Evolutionary conservation across 2,113 vertebrate species (phyloP).

Genomic region (Spermophilus dauricus): DNA sequence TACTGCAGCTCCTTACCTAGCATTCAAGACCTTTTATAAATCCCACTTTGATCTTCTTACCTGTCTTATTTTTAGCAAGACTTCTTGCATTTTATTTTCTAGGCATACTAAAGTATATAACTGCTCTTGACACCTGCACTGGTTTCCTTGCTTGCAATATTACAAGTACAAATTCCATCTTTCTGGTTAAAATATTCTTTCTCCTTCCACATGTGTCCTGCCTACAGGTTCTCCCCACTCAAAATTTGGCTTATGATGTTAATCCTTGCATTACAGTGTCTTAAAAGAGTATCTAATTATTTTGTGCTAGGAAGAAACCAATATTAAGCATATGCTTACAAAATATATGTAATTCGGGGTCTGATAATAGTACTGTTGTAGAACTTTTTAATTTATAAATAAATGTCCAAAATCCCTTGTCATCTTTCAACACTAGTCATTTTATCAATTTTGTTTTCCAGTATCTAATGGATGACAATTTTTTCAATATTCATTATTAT

Average conservation of each 20-base stretch:
- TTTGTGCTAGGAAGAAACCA: background rate
- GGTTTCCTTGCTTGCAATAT: background rate
- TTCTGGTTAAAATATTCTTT: constrained; percentile 8
- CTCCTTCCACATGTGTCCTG: background rate
- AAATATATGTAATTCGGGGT: background rate
- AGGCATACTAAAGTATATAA: background rate
- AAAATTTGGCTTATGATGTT: background rate
- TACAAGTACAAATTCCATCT: background rate
- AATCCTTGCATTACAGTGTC: background rate
- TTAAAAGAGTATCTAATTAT: background rate
- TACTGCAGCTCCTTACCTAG: background rate
- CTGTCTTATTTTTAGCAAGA: background rate
- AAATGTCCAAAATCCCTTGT: background rate
- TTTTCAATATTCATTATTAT: background rate
- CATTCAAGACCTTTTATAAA: background rate
- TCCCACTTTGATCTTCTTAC: background rate
- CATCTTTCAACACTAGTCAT: background rate
- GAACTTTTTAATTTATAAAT: background rate
- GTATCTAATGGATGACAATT: background rate
- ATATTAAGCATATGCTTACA: background rate
- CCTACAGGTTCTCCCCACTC: background rate
- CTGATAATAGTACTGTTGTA: background rate
- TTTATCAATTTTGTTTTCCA: background rate
- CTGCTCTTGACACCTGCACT: background rate
- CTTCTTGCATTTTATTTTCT: background rate